Percentiles rank a stretch among this genome's conserved stretches.
phyloP scores from a whole-genome alignment of 2,888 invertebrate species.

The Lasioglossum marginatum region DNA sequence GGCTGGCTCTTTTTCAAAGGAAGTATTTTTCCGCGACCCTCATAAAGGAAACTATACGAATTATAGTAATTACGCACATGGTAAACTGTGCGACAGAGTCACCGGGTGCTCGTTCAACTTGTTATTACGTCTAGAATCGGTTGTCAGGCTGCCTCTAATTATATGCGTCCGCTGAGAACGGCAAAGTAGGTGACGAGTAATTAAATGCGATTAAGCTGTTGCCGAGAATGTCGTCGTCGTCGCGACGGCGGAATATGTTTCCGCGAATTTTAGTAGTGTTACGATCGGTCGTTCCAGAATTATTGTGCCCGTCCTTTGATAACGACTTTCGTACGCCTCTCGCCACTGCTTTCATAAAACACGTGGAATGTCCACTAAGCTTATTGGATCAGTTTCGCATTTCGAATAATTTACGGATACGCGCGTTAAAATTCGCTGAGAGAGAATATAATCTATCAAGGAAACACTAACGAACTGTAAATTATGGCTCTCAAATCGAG shows the following conservation, averaged over 20 bases:
- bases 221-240: slow-evolving; percentile 31
- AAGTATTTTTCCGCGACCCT: not conserved
- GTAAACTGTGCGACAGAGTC: slow-evolving; percentile 24
- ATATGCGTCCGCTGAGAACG: slow-evolving; percentile 32
- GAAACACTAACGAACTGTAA: not conserved
- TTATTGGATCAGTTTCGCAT: not conserved
- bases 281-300: not conserved
- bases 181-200: slow-evolving; percentile 52
- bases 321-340: not conserved
- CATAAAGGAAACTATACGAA: slow-evolving; percentile 4
- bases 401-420: not conserved
- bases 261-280: not conserved
- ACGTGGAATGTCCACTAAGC: not conserved
- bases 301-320: not conserved
- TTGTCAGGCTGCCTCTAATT: slow-evolving; percentile 43
- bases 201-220: slow-evolving; percentile 48
- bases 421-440: not conserved
- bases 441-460: not conserved
- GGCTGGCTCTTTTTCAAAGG: slow-evolving; percentile 11
- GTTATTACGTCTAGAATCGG: slow-evolving; percentile 51
- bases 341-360: not conserved
- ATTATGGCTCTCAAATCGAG: too few relatives aligned
- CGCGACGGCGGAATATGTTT: not conserved
- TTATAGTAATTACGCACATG: slow-evolving; percentile 22
- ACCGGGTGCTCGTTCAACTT: slow-evolving; percentile 33